These are phyloP conservation scores for Avahi laniger DNA, from an alignment of 2,797 vertebrate species.

Conservation along the genomic window DNA sequence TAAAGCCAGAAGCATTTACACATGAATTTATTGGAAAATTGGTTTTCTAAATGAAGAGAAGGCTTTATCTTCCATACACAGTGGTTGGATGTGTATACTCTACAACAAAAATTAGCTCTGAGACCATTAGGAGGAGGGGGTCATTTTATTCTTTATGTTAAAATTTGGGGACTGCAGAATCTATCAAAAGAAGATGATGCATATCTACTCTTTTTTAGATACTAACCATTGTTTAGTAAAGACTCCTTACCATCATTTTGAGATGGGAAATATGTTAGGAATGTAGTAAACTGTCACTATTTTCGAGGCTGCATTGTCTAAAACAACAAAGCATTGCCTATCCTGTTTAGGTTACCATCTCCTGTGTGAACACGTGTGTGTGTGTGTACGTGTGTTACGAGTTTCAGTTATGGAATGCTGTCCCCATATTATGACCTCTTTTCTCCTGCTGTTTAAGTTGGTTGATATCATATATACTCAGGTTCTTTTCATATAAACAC, in stretches of 20 bases:
- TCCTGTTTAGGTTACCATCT: background rate
- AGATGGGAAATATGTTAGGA: background rate
- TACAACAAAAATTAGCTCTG: background rate
- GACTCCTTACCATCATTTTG: background rate
- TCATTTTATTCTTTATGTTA: background rate
- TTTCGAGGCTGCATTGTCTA: background rate
- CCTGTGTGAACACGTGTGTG: background rate
- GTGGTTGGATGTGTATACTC: background rate
- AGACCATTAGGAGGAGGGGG: background rate
- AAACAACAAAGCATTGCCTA: background rate
- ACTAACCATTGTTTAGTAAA: background rate
- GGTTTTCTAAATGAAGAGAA: constrained; percentile 23
- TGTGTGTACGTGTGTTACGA: no score
- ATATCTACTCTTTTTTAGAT: background rate
- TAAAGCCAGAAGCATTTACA: constrained; percentile 22
- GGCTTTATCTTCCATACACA: background rate
- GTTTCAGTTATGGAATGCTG: background rate
- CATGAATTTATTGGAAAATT: background rate
- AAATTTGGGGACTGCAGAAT: background rate
- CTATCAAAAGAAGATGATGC: background rate
- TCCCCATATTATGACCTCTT: background rate
- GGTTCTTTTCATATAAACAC: background rate
- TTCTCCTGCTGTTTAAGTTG: background rate
- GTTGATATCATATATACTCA: background rate
- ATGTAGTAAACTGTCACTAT: background rate